Base-by-base conservation (phyloP, 1,140 invertebrate species). In the Trichogramma pretiosum region DNA sequence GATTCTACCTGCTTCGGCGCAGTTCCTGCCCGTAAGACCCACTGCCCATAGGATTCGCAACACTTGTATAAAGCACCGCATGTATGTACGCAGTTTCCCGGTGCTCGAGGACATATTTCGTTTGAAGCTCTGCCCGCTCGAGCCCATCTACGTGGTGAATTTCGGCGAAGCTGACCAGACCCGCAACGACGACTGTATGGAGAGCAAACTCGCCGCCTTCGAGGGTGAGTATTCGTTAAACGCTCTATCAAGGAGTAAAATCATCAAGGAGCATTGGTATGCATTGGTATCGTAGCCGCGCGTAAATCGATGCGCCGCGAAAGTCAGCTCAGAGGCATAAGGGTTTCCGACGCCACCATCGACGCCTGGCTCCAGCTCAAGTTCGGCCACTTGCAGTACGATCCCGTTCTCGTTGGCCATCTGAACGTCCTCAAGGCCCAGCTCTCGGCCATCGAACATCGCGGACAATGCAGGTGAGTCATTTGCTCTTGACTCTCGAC, bases 81-180 rank as follows among this genome's bases (percentile, higher is more conserved):
- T n/a, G n/a, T n/a, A n/a, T n/a, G n/a, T n/a, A n/a, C 24, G 7
- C 22, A 69, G 65, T 13, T 68, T 71, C 53, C 65, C 65, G 0
- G 45, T 65, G 30, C 50, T 70, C 16, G 61, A 69, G 28, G 59
- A 69, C 34, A 46, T 70, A 2, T 61, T 67, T 13, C 56, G 54
- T 24, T 53, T 62, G 33, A 63, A 62, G 45, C 48, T 59, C 19
- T 67, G 61, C 32, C 63, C 64, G 0, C 17, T 63, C 9, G 54
- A 67, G 14, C 57, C 59, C 0, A 59, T 70, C 37, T 70, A 69
- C 32, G 58, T 70, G 3, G 50, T 60, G 2, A 67, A 69, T 54
- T 64, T 60, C 21, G 26, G 18, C 19, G 39, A 26, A 3, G 7
- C 24, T 3, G 36, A 18, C 13, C 28, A 43, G n/a, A 9, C 26